Evolutionary conservation across 2,113 vertebrate species (phyloP).

Genomic region (Romanogobio albipinnatus): DNA sequence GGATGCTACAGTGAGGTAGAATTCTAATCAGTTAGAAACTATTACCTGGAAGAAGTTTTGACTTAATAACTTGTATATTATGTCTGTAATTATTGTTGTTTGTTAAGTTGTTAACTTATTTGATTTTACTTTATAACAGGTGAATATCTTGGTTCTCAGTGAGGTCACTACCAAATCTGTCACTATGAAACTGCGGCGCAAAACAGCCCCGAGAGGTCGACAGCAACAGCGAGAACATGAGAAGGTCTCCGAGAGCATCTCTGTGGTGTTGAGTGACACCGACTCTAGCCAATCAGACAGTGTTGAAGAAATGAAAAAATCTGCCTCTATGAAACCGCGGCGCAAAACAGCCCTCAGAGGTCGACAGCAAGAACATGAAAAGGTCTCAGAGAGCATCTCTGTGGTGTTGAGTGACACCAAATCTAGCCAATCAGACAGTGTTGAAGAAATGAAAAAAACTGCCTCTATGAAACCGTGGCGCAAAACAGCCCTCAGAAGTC

Average conservation of each 20-base stretch:
- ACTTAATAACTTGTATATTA: not conserved
- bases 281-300: not conserved
- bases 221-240: not conserved
- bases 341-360: not conserved
- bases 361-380: not conserved
- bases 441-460: not conserved
- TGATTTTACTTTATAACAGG: not conserved
- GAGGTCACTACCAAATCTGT: not conserved
- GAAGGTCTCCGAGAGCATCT: not conserved
- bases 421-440: not conserved
- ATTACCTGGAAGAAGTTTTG: not conserved
- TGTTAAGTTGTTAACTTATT: not conserved
- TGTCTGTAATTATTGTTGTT: not conserved
- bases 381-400: not conserved
- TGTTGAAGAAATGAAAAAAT: not conserved
- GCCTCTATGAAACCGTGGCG: not conserved
- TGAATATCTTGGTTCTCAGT: conserved; percentile 11
- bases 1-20: conserved; percentile 38
- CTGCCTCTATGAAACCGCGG: conserved; percentile 1
- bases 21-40: not conserved
- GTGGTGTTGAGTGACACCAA: not conserved
- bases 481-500: not conserved
- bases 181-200: conserved; percentile 20
- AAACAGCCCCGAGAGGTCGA: not conserved
- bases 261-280: not conserved